Percentiles rank a stretch among this genome's conserved stretches.
phyloP scores from a whole-genome alignment of 2,797 vertebrate genomes.

The Sebastes goodei region DNA sequence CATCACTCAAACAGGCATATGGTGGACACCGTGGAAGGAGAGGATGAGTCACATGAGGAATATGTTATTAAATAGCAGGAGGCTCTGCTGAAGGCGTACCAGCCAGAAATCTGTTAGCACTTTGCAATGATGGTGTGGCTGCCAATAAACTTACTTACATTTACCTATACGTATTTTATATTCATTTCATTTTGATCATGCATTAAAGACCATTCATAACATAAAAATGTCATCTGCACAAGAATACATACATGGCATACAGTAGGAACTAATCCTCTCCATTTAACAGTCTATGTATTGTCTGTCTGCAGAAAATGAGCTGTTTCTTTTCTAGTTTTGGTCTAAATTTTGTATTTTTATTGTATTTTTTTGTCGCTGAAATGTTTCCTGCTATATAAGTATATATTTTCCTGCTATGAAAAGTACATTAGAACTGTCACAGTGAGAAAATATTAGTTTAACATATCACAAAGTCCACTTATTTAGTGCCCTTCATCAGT shows the following conservation, averaged over 20 bases:
- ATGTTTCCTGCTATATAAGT: background rate
- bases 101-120: background rate
- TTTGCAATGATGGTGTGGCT: background rate
- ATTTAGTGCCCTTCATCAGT: background rate
- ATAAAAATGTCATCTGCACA: background rate
- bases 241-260: background rate
- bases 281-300: background rate
- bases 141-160: background rate
- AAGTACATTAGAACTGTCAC: background rate
- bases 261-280: background rate
- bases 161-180: background rate
- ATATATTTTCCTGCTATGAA: background rate
- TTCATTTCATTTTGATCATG: background rate
- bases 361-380: background rate
- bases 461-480: background rate
- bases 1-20: slow-evolving; percentile 35
- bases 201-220: background rate
- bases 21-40: background rate
- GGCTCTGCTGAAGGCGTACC: background rate
- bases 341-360: background rate
- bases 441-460: background rate
- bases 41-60: slow-evolving; percentile 32
- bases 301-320: background rate
- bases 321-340: background rate
- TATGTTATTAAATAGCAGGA: slow-evolving; percentile 18